Base-by-base conservation (phyloP, 2,797 vertebrate species). In the Lindbergichthys nudifrons region DNA sequence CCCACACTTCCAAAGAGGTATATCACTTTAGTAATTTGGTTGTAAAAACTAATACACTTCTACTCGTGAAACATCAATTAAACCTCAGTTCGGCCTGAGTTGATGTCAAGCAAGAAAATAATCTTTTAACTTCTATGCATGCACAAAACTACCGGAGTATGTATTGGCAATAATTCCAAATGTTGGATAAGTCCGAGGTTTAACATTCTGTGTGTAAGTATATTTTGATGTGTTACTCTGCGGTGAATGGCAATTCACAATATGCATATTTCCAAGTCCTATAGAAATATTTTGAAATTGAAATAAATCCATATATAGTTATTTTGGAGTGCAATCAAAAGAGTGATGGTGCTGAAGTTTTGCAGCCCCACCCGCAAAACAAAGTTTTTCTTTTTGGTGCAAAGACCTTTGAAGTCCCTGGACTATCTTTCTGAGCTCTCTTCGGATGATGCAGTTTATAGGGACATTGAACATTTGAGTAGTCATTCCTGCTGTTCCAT, bases 391-490 rank as follows among this genome's bases (percentile, higher is more conserved):
- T 63, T 62, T 6, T 39, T 43, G 41, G 62, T 69, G 19, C 48
- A 46, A 2, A 58, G 46, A 30, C 50, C 61, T 78, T 46, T 65
- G 21, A 62, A 36, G 60, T 54, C 53, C 48, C 58, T 32, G 21
- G 61, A 32, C 21, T 57, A 23, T 32, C 65, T 46, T 45, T 66
- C 3, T 26, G 43, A 43, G 36, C 32, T 30, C 57, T 58, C 56
- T 5, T 54, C 53, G 57, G 23, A 53, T 45, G n/a, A 53, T 66
- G 42, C 61, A 36, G 41, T 86, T 79, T 70, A 58, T 75, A 67
- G 65, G 66, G 69, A 48, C 59, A 56, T 45, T 59, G 56, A 77
- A 64, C 53, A n/a, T n/a, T n/a, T n/a, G n/a, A n/a, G 32, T 64
- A 57, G 19, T 59, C 69, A 32, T 50, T 69, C 50, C 45, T 13